These are phyloP conservation scores for Chlorodrepanis virens DNA, from an alignment of 2,113 vertebrate genomes.

Conservation along the genomic window DNA sequence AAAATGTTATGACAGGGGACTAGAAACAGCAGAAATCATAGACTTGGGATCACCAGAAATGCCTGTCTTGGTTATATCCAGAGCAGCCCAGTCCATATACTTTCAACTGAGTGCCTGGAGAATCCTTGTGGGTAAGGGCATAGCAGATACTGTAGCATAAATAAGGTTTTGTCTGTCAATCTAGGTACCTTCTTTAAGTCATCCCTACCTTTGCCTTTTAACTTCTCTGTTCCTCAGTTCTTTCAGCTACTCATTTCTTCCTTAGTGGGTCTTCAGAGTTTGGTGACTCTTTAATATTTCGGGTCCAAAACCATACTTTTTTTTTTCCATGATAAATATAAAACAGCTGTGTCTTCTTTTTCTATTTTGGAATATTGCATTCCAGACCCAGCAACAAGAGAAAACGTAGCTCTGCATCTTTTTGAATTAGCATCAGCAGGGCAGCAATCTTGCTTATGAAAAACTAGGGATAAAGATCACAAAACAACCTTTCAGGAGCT, in stretches of 20 bases:
- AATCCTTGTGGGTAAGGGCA: background rate
- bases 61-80: background rate
- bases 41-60: background rate
- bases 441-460: conserved; percentile 68
- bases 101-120: background rate
- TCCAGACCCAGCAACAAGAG: background rate
- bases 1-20: background rate
- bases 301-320: conserved; percentile 23
- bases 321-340: background rate
- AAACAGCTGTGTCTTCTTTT: conserved; percentile 51
- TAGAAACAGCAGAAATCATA: background rate
- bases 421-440: conserved; percentile 33
- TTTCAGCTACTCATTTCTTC: background rate
- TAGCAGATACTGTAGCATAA: background rate
- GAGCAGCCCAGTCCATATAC: background rate
- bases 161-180: background rate
- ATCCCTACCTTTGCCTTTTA: background rate
- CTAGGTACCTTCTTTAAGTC: background rate
- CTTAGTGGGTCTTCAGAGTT: conserved; percentile 24
- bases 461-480: conserved; percentile 23
- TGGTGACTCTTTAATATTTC: conserved; percentile 44
- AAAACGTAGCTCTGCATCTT: conserved; percentile 16
- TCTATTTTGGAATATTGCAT: background rate
- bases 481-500: conserved; percentile 64
- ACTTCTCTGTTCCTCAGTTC: background rate